Conservation (phyloP, 2,888 invertebrate species). For the Aphodius sticticus region DNA sequence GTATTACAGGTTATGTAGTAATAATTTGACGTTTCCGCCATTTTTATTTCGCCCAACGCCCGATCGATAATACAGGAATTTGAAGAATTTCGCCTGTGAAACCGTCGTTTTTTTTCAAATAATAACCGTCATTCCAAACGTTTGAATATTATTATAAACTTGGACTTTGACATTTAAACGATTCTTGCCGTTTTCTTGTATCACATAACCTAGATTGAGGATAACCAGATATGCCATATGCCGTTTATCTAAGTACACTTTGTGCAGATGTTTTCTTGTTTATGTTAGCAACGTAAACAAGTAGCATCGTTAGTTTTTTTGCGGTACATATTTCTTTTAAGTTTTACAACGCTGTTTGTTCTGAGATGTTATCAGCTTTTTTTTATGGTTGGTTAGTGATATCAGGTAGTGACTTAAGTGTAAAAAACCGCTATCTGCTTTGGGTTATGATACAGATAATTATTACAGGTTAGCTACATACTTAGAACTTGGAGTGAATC, state of each 20-base stretch:
- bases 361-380: background rate
- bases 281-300: background rate
- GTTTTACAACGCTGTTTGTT: background rate
- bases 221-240: background rate
- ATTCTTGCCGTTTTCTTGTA: background rate
- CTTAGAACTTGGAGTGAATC: background rate
- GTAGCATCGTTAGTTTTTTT: background rate
- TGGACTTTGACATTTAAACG: background rate
- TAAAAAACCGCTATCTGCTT: background rate
- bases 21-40: background rate
- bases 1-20: too few relatives aligned
- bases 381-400: background rate
- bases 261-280: constrained; percentile 4
- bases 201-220: background rate
- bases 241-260: background rate
- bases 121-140: too few relatives aligned
- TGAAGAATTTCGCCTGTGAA: too few relatives aligned
- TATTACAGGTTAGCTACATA: background rate
- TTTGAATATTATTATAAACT: background rate
- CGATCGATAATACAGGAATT: too few relatives aligned
- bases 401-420: background rate
- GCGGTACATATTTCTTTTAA: background rate
- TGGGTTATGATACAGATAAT: background rate
- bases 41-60: background rate
- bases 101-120: too few relatives aligned